A percentile compares a stretch with the other conserved stretches of the same genome.
Conservation (phyloP, 2,797 vertebrate species). For the Helarctos malayanus region DNA sequence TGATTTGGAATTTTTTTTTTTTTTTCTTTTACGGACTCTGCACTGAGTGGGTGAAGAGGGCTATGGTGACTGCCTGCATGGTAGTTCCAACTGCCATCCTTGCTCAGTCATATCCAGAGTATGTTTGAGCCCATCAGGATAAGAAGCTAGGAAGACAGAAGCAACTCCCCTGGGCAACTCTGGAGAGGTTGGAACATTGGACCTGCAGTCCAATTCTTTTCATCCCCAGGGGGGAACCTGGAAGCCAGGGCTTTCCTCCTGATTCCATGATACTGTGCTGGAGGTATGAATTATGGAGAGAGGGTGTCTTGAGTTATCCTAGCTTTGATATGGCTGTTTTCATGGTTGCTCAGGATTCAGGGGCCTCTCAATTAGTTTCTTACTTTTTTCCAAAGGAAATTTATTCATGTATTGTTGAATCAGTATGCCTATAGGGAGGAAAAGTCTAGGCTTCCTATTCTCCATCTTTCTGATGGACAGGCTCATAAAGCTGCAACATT, state of each 20-base stretch:
- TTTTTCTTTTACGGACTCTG: not conserved
- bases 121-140: not conserved
- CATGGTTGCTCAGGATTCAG: not conserved
- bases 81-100: not conserved
- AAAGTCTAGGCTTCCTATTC: not conserved
- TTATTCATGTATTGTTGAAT: not conserved
- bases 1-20: not conserved
- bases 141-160: not conserved
- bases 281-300: not conserved
- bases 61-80: not conserved
- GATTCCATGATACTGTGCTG: too few relatives aligned
- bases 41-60: not conserved
- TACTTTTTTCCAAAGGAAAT: not conserved
- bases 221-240: not conserved
- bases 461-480: not conserved
- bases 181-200: not conserved
- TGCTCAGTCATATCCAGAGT: not conserved
- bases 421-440: not conserved
- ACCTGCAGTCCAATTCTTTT: not conserved
- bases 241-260: not conserved
- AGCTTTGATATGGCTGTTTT: not conserved
- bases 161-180: not conserved
- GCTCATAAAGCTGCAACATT: not conserved
- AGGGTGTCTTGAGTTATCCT: not conserved
- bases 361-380: not conserved